These are phyloP conservation scores for Brevimyrus niger DNA, from an alignment of 2,113 vertebrate genomes.

Conservation along the genomic window DNA sequence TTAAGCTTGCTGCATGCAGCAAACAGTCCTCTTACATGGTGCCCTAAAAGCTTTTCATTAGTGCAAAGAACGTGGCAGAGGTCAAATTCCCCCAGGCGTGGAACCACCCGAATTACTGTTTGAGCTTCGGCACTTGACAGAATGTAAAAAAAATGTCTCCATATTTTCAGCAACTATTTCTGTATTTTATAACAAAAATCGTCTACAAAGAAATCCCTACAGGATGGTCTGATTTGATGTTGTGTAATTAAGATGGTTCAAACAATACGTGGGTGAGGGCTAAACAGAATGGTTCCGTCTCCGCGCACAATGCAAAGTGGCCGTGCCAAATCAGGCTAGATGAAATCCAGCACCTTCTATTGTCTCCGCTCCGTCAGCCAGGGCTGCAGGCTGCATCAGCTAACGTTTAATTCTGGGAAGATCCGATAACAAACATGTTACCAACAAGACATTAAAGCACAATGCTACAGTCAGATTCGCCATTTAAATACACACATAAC, in stretches of 20 bases:
- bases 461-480: not conserved
- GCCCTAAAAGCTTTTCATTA: conserved; percentile 43
- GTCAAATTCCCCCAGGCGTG: conserved; percentile 10
- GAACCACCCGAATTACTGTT: not conserved
- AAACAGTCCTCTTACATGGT: conserved; percentile 23
- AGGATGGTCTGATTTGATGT: not conserved
- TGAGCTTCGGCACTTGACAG: not conserved
- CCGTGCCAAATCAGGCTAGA: not conserved
- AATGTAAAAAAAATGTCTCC: not conserved
- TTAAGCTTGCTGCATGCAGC: conserved; percentile 12
- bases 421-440: not conserved
- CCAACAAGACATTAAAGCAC: not conserved
- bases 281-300: not conserved
- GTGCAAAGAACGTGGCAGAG: conserved; percentile 22
- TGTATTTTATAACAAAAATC: not conserved
- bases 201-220: not conserved
- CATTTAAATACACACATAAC: not conserved
- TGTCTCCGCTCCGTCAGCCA: not conserved
- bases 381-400: not conserved
- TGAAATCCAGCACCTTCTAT: not conserved
- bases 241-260: not conserved
- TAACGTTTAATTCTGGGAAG: not conserved
- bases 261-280: not conserved
- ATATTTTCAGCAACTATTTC: not conserved
- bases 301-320: not conserved